phyloP scores from a whole-genome alignment of 2,797 vertebrate genomes.

The Chromobotia macracanthus region DNA sequence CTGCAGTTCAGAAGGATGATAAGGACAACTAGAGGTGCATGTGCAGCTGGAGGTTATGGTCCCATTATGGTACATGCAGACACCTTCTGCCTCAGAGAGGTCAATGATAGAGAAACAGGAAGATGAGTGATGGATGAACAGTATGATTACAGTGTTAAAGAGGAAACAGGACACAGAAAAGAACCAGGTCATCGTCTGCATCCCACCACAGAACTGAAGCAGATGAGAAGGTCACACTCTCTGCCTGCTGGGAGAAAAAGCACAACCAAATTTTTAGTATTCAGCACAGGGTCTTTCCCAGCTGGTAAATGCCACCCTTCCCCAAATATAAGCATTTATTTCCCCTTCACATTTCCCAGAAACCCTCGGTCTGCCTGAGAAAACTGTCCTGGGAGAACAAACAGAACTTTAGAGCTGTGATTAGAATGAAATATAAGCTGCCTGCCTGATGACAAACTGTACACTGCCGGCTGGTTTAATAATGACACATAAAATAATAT shows the following conservation, averaged over 20 bases:
- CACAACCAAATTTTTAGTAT: constrained; percentile 6
- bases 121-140: constrained; percentile 5
- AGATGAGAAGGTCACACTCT: constrained; percentile 35
- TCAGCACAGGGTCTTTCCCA: constrained; percentile 17
- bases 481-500: too few species aligned
- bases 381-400: background rate
- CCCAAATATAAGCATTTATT: background rate
- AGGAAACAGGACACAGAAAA: constrained; percentile 8
- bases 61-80: constrained; percentile 23
- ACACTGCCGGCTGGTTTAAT: too few species aligned
- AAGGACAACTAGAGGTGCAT: background rate
- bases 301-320: constrained; percentile 13
- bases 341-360: background rate
- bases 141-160: constrained; percentile 34
- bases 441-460: too few species aligned
- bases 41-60: constrained; percentile 37
- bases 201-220: constrained; percentile 8
- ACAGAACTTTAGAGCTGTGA: background rate
- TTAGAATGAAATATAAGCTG: background rate
- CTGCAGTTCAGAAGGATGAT: constrained; percentile 33
- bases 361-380: background rate
- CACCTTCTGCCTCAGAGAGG: constrained; percentile 27
- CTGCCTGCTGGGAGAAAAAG: constrained; percentile 7
- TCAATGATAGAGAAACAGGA: constrained; percentile 27
- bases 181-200: constrained; percentile 6